Conservation (phyloP, 2,797 vertebrate genomes). For the Serranus cabrilla region DNA sequence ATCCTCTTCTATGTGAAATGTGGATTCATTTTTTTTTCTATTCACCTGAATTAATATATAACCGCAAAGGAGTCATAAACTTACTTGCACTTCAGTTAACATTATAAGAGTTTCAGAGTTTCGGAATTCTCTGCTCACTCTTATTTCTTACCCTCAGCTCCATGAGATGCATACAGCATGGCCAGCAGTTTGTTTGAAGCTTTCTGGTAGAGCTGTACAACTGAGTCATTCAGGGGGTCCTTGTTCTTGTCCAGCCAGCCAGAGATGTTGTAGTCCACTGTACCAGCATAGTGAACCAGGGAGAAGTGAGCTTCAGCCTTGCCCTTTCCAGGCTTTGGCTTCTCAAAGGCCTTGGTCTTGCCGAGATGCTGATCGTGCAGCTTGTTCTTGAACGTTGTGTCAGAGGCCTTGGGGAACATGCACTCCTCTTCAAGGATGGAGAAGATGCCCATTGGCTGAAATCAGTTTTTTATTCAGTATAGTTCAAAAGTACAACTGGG, state of each 20-base stretch:
- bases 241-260: conserved; percentile 94
- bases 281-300: conserved; percentile 89
- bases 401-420: conserved; percentile 90
- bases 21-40: too few relatives aligned
- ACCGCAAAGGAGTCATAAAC: too few relatives aligned
- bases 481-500: too few relatives aligned
- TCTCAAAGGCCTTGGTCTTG: conserved; percentile 86
- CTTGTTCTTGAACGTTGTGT: conserved; percentile 89
- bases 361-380: conserved; percentile 92
- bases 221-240: conserved; percentile 90
- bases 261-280: conserved; percentile 89
- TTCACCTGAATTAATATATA: too few relatives aligned
- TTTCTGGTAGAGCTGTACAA: conserved; percentile 90
- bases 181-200: conserved; percentile 87
- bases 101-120: too few relatives aligned
- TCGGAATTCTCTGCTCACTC: too few relatives aligned
- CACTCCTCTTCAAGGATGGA: conserved; percentile 93
- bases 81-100: too few relatives aligned
- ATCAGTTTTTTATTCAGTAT: too few relatives aligned
- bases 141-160: conserved; percentile 7
- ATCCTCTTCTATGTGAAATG: too few relatives aligned
- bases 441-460: conserved; percentile 81
- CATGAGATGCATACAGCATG: conserved; percentile 78
- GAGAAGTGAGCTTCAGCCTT: conserved; percentile 90
- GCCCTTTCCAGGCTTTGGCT: conserved; percentile 88